Percentiles rank a stretch among this genome's conserved stretches.
Conservation (phyloP, 2,888 invertebrate genomes). For the Eupithecia tripunctaria region DNA sequence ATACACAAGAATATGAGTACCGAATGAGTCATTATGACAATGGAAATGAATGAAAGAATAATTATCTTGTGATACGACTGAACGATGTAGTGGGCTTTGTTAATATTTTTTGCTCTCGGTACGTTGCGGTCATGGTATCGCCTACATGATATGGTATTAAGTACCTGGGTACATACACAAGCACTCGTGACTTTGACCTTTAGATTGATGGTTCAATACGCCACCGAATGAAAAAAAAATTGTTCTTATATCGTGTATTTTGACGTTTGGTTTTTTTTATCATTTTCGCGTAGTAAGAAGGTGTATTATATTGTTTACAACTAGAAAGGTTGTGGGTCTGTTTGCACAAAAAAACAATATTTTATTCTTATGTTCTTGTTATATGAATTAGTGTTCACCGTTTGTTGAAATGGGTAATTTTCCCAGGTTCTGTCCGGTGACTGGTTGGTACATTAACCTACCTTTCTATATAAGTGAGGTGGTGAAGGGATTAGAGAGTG, state of each 20-base stretch:
- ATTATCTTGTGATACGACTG: not conserved
- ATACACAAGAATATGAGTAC: not conserved
- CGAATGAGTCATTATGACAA: not conserved
- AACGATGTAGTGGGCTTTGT: not conserved
- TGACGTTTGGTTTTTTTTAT: not conserved
- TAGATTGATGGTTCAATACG: slow-evolving; percentile 4
- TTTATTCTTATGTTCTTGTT: too few species aligned
- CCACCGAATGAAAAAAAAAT: not conserved
- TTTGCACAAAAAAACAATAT: too few species aligned
- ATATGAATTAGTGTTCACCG: too few species aligned
- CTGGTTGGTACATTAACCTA: too few species aligned
- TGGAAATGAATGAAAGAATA: not conserved
- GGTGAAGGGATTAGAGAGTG: too few species aligned
- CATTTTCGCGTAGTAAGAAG: too few species aligned
- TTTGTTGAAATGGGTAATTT: too few species aligned
- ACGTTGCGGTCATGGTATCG: not conserved
- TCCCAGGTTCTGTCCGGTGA: too few species aligned
- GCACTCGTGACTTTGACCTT: not conserved
- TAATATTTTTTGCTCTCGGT: slow-evolving; percentile 4
- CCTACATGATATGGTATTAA: not conserved
- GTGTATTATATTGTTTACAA: too few species aligned
- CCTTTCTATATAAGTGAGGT: too few species aligned
- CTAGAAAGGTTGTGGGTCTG: too few species aligned
- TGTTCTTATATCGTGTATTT: not conserved
- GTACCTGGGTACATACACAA: not conserved